Conservation (phyloP, 2,797 vertebrate genomes). For the Tapirus indicus region DNA sequence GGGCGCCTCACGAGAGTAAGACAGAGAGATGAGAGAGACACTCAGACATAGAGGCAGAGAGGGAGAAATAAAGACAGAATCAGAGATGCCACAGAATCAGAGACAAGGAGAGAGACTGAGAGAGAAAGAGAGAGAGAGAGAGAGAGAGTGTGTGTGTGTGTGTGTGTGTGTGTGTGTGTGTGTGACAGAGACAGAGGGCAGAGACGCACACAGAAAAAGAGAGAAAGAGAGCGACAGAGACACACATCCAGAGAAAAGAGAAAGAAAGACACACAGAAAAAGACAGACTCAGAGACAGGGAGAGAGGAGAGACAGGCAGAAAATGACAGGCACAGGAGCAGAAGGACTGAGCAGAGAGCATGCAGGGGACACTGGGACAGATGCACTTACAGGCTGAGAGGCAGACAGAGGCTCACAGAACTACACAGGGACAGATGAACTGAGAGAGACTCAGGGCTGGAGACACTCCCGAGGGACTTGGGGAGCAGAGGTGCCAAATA, state of each 20-base stretch:
- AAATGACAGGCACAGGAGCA: background rate
- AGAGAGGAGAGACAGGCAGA: background rate
- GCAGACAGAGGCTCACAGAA: background rate
- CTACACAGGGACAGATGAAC: background rate
- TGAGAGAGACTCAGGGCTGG: background rate
- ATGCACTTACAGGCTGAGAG: background rate
- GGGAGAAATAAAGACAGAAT: background rate
- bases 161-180: background rate
- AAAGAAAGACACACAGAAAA: background rate
- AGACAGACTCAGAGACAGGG: background rate
- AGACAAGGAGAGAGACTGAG: background rate
- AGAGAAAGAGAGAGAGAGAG: background rate
- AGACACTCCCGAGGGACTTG: background rate
- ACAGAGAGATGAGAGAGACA: background rate
- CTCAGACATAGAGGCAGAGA: background rate
- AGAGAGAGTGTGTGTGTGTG: background rate
- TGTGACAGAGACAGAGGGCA: background rate
- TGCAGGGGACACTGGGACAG: background rate
- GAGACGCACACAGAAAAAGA: background rate
- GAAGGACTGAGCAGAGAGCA: background rate
- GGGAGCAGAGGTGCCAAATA: background rate
- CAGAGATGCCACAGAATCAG: fast-evolving
- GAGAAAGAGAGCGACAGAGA: background rate
- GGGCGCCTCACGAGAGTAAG: background rate
- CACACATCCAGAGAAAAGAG: background rate